Evolutionary conservation across 2,113 vertebrate genomes (phyloP), one percentile per base, ranked within the genome.

Genomic region (Telmatochromis brachygnathus): DNA sequence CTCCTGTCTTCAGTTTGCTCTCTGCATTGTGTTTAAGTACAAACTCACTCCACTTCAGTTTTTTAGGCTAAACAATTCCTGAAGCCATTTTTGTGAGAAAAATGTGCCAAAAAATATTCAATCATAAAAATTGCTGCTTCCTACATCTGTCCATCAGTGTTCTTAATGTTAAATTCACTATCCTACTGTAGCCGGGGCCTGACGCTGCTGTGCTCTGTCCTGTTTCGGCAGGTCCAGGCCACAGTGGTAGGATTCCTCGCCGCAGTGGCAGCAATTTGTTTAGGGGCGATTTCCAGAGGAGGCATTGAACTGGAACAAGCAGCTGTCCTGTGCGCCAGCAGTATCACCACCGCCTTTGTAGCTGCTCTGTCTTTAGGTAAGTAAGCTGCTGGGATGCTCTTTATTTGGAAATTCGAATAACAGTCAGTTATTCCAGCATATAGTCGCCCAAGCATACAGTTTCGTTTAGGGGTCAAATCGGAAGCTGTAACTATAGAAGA

Each of bases 161-260:
- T 75, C 70, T 28, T 4, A 19, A 47, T 47, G 14, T 75, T 7
- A 8, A 77, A 77, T 49, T 30, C 23, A 49, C 15, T 49, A 19
- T 49, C 6, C 23, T 30, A 75, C 42, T 75, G 23, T 49, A 47
- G 70, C 2, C 0, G 1, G 42, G 42, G 26, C 26, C 70, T 77
- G 70, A 77, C 4, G 3, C 26, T n/a, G 26, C 9, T 53, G 4
- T 58, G 14, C 9, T 2, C 9, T 23, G 5, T 9, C 11, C 17
- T 70, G 12, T 84, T 28, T 49, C 2, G 42, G 23, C 96, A 99
- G 98, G 96, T 98, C 19, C 99, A 99, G 95, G 98, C 98, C 87
- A 99, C 98, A 0, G 97, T 99, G 68, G 97, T 99, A 82, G 99
- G 99, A 17, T 97, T 99, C 37, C 97, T 99, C 84, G 98, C 99